Evolutionary conservation across 2,888 invertebrate genomes (phyloP).

Genomic region (Xylota segnis): DNA sequence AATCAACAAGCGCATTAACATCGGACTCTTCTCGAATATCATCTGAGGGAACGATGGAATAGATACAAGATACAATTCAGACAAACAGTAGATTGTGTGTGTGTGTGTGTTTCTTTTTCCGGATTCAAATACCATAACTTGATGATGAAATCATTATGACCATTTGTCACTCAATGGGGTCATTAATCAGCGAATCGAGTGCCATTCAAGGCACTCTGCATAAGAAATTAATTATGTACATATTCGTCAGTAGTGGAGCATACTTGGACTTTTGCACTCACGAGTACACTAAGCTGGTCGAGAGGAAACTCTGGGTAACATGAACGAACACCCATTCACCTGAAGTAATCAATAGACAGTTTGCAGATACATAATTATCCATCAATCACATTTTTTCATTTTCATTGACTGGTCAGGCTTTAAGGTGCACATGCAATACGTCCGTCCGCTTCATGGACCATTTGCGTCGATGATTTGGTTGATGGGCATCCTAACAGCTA

Average conservation of each 20-base stretch:
- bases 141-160: conserved; percentile 48
- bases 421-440: conserved; percentile 2
- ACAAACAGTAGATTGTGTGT: conserved; percentile 1
- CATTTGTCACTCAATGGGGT: conserved; percentile 42
- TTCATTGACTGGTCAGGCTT: conserved; percentile 45
- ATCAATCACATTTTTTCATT: conserved; percentile 62
- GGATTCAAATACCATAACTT: conserved; percentile 38
- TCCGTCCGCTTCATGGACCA: conserved; percentile 22
- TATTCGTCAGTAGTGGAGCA: neutral
- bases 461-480: conserved; percentile 18
- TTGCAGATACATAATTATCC: conserved; percentile 35
- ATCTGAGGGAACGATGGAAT: conserved; percentile 3
- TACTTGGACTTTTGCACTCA: conserved; percentile 17
- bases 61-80: conserved; percentile 40
- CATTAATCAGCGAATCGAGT: conserved; percentile 63
- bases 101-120: conserved; percentile 44
- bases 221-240: conserved; percentile 53
- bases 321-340: conserved; percentile 49
- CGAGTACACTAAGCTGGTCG: conserved; percentile 13
- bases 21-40: conserved; percentile 33
- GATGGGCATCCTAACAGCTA: conserved; percentile 24
- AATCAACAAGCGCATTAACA: conserved; percentile 69
- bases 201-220: conserved; percentile 48
- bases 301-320: conserved; percentile 37
- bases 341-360: conserved; percentile 60